These are phyloP conservation scores for Tinamus guttatus DNA, from an alignment of 2,113 vertebrate genomes.

Conservation along the genomic window DNA sequence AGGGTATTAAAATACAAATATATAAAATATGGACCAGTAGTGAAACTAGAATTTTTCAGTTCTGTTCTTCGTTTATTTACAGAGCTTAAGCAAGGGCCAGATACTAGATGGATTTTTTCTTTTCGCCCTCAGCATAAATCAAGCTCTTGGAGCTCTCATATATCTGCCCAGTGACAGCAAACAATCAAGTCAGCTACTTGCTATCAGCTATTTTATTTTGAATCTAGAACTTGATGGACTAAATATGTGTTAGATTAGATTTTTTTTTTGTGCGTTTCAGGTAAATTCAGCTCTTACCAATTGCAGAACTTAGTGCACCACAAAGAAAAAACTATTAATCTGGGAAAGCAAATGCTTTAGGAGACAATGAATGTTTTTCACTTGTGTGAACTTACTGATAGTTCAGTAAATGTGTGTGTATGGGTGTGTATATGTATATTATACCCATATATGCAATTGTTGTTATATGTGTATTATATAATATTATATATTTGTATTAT, in stretches of 20 bases:
- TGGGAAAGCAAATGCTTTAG: neutral
- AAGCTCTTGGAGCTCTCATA: neutral
- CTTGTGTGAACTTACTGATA: neutral
- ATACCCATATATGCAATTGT: no score
- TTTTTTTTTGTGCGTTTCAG: neutral
- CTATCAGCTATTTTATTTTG: neutral
- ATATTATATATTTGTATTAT: no score
- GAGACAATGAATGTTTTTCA: neutral
- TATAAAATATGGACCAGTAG: neutral
- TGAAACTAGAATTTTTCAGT: neutral
- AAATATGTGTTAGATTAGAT: neutral
- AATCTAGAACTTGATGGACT: neutral
- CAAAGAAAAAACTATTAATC: neutral
- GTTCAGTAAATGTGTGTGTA: neutral
- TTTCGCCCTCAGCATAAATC: neutral
- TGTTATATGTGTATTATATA: no score
- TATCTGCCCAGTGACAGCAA: neutral
- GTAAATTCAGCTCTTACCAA: neutral
- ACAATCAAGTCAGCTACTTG: neutral
- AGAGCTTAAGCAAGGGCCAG: neutral
- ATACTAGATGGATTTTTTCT: conserved; percentile 40
- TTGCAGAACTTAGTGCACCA: neutral
- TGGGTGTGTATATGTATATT: neutral
- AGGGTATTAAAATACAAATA: neutral
- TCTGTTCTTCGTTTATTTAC: neutral